Conservation (phyloP, 1,140 invertebrate genomes). For the Periplaneta americana region DNA sequence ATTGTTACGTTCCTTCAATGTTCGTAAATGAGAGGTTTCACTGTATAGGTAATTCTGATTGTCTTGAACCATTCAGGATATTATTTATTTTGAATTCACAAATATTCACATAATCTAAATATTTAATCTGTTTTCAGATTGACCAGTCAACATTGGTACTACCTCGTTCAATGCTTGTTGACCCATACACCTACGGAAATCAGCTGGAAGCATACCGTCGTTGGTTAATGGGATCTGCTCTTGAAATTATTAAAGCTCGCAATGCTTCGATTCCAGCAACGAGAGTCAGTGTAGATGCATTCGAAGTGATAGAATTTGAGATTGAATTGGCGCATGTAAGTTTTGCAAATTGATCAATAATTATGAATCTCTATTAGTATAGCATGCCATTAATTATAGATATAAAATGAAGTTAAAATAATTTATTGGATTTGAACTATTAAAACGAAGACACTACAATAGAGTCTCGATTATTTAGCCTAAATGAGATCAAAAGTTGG, state of each 20-base stretch:
- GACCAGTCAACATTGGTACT: slow-evolving; percentile 48
- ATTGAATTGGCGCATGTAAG: slow-evolving; percentile 50
- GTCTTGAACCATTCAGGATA: no score
- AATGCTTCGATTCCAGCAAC: slow-evolving; percentile 13
- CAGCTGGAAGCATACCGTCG: slow-evolving; percentile 42
- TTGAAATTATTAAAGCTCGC: slow-evolving; percentile 20
- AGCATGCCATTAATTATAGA: no score
- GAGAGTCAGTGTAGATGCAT: slow-evolving; percentile 36
- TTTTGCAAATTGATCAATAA: not conserved
- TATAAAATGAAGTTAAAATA: no score
- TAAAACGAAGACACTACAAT: no score
- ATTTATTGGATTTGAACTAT: no score
- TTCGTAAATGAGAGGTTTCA: no score
- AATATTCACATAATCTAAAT: not conserved
- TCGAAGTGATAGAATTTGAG: slow-evolving; percentile 52
- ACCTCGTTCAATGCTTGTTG: slow-evolving; percentile 46
- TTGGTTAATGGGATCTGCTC: slow-evolving; percentile 37
- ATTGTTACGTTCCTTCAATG: no score
- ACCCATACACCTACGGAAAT: slow-evolving; percentile 30
- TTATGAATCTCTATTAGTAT: not conserved
- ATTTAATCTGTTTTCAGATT: slow-evolving; percentile 35
- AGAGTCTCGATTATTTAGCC: no score
- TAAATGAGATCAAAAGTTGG: no score
- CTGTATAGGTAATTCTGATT: no score
- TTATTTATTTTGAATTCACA: no score